phyloP scores from a whole-genome alignment of 30 jellyfish, hydroid and myxozoan genomes.

The Aurelia coerulea region DNA sequence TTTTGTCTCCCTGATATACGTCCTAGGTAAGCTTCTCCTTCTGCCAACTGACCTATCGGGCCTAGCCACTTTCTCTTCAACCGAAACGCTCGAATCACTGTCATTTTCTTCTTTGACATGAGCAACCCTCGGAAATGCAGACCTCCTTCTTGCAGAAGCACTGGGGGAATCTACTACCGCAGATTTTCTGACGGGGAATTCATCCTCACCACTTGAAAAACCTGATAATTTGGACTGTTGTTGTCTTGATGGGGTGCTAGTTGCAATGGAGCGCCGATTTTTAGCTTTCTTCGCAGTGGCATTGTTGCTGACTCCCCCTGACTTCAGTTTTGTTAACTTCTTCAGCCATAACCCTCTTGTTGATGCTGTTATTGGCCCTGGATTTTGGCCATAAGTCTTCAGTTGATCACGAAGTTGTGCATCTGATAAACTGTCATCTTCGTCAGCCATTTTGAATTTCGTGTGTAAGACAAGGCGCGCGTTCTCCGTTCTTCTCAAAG shows the following conservation, averaged over 20 bases:
- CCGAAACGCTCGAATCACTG: conserved; percentile 6
- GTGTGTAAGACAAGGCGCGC: conserved; percentile 47
- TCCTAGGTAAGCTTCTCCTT: conserved; percentile 44
- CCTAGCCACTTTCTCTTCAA: conserved; percentile 21
- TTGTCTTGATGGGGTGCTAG: conserved; percentile 61
- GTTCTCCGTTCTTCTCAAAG: not conserved
- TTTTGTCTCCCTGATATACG: conserved; percentile 4
- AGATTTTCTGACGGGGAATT: conserved; percentile 13
- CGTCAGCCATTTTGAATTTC: conserved; percentile 90
- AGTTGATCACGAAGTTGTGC: conserved; percentile 86
- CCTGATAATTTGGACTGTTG: conserved; percentile 66
- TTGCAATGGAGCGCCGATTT: conserved; percentile 55
- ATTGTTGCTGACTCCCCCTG: conserved; percentile 19
- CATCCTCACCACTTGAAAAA: conserved; percentile 88
- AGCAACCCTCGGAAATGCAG: conserved; percentile 42
- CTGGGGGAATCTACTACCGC: conserved; percentile 27
- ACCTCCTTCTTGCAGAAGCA: conserved; percentile 40
- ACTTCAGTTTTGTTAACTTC: conserved; percentile 43
- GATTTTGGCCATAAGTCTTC: conserved; percentile 57
- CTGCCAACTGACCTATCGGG: not conserved
- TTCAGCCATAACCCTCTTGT: conserved; percentile 72
- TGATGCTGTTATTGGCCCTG: conserved; percentile 85
- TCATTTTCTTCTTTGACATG: conserved; percentile 8
- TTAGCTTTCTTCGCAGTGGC: conserved; percentile 22
- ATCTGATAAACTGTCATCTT: conserved; percentile 60